Conservation (phyloP, 1,140 invertebrate species). For the Lanistes nyassanus region DNA sequence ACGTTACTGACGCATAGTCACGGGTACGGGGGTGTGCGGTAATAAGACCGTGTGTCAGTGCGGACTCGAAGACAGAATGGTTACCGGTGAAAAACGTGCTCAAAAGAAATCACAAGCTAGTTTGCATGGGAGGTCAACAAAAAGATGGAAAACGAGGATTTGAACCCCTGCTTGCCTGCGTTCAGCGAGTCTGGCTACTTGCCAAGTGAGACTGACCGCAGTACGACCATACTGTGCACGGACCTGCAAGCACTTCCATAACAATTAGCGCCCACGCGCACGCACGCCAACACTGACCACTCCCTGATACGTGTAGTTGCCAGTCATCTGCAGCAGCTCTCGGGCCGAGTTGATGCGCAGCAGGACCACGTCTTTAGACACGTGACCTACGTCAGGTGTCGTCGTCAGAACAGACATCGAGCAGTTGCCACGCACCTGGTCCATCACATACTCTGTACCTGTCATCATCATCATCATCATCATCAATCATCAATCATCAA, state of each 20-base stretch:
- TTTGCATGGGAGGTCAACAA: background rate
- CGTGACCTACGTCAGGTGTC: background rate
- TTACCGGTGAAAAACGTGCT: background rate
- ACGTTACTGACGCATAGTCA: no score
- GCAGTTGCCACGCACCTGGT: background rate
- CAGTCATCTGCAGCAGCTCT: background rate
- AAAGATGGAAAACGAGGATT: background rate
- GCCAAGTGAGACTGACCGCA: no score
- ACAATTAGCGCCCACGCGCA: background rate
- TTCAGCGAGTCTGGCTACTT: background rate
- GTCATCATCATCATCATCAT: background rate
- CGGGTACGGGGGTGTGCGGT: no score
- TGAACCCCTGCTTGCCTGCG: background rate
- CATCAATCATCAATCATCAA: no score
- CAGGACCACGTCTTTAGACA: background rate
- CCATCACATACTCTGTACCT: slow-evolving; percentile 1
- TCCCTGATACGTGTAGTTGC: background rate
- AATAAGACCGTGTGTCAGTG: no score
- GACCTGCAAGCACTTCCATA: background rate
- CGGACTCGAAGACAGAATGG: background rate
- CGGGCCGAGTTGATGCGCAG: background rate
- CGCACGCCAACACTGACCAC: background rate
- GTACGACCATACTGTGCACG: no score
- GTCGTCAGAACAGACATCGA: background rate
- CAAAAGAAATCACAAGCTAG: background rate